These are phyloP conservation scores for Oscarella lobularis DNA, from an alignment of 37 sponge, comb jelly and placozoan genomes.

Conservation along the genomic window DNA sequence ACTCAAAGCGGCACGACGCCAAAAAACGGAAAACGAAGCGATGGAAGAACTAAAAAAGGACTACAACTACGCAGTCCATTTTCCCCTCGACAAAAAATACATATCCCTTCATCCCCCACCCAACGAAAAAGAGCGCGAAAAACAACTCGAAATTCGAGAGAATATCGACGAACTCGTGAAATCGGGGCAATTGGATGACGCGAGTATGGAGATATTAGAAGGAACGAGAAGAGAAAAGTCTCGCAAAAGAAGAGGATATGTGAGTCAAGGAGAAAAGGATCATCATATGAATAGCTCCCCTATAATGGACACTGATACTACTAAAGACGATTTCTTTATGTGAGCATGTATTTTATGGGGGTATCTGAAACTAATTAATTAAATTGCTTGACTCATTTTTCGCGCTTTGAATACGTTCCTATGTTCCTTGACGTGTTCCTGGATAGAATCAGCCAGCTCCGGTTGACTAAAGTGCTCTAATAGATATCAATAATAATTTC, in stretches of 20 bases:
- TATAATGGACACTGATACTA: not conserved
- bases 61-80: not conserved
- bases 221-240: too few relatives aligned
- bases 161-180: not conserved
- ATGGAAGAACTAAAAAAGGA: not conserved
- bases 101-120: not conserved
- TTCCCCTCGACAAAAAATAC: not conserved
- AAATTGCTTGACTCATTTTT: too few relatives aligned
- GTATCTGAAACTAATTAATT: too few relatives aligned
- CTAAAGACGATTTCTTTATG: not conserved
- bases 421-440: too few relatives aligned
- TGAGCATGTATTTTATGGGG: too few relatives aligned
- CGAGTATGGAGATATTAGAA: not conserved
- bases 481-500: too few relatives aligned
- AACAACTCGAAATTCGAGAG: not conserved
- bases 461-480: too few relatives aligned
- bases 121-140: not conserved
- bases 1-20: not conserved
- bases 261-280: too few relatives aligned
- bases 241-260: too few relatives aligned
- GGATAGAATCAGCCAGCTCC: too few relatives aligned
- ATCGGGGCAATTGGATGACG: not conserved
- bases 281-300: too few relatives aligned
- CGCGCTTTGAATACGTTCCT: too few relatives aligned
- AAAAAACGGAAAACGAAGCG: not conserved